Conservation (phyloP, 2,797 vertebrate species). For the Oryzias sinensis region DNA sequence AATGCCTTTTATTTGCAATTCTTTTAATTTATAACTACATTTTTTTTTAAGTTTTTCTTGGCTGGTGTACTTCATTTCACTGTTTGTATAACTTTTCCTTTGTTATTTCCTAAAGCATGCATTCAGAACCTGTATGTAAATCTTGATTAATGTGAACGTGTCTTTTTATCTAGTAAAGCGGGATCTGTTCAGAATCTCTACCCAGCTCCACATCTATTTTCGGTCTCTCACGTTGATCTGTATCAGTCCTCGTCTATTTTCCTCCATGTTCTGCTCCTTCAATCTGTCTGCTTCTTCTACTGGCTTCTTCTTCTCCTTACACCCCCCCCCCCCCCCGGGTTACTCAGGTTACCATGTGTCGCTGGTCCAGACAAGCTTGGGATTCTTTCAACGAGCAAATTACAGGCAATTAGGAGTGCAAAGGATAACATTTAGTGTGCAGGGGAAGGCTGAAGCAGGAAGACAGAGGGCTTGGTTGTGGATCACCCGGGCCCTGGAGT, state of each 20-base stretch:
- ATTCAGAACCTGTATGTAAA: too few relatives aligned
- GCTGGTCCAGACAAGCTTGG: conserved; percentile 69
- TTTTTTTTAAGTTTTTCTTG: too few relatives aligned
- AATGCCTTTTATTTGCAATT: too few relatives aligned
- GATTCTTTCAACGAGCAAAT: conserved; percentile 75
- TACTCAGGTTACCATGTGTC: conserved; percentile 76
- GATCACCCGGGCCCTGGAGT: conserved; percentile 56
- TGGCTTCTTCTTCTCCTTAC: conserved; percentile 47
- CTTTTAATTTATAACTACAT: too few relatives aligned
- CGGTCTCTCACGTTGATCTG: conserved; percentile 12
- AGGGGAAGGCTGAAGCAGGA: conserved; percentile 70
- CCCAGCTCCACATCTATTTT: conserved; percentile 12
- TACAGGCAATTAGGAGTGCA: conserved; percentile 80
- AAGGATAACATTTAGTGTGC: conserved; percentile 75
- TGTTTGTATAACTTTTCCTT: too few relatives aligned
- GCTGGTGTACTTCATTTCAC: too few relatives aligned
- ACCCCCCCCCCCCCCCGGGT: conserved; percentile 49
- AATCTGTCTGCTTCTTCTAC: conserved; percentile 55
- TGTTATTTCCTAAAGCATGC: too few relatives aligned
- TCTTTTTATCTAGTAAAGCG: too few relatives aligned
- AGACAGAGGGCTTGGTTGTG: conserved; percentile 52
- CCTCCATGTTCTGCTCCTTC: conserved; percentile 55
- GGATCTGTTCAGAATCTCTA: conserved; percentile 1
- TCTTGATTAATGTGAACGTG: too few relatives aligned
- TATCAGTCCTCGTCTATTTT: conserved; percentile 43